These are phyloP conservation scores for Onychomys arenicola DNA, from an alignment of 2,797 vertebrate species.

Conservation along the genomic window DNA sequence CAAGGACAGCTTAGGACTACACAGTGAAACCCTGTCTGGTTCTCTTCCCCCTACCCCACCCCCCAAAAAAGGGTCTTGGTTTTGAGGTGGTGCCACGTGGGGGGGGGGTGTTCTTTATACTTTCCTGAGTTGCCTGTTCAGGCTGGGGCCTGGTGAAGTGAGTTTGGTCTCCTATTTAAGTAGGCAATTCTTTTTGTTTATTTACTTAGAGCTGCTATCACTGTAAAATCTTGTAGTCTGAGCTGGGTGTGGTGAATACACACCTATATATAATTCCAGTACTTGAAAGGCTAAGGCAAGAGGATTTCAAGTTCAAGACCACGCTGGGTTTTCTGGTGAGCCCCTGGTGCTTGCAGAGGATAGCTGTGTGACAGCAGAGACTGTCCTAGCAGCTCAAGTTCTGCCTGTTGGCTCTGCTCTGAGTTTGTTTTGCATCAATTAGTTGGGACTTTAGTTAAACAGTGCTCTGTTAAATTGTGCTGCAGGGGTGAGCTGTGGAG, in stretches of 20 bases:
- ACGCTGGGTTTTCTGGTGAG: background rate
- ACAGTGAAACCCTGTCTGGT: background rate
- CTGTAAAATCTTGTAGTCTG: background rate
- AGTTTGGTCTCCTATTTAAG: background rate
- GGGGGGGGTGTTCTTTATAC: background rate
- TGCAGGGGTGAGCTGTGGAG: background rate
- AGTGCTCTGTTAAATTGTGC: background rate
- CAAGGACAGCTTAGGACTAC: background rate
- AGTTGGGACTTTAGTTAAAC: background rate
- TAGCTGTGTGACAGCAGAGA: background rate
- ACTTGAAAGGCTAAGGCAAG: background rate
- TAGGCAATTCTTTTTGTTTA: background rate
- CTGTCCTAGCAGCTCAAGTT: background rate
- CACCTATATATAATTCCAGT: background rate
- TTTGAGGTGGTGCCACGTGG: too few relatives aligned
- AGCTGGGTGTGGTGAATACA: background rate
- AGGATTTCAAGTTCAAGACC: background rate
- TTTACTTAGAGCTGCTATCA: background rate
- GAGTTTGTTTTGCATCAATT: background rate
- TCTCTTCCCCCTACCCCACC: fast-evolving
- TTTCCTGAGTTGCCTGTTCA: background rate
- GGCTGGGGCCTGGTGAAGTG: background rate
- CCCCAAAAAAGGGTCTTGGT: background rate
- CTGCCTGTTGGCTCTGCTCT: background rate
- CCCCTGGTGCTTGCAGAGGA: background rate